A percentile compares a stretch with the other conserved stretches of the same genome.
phyloP scores from a whole-genome alignment of 1,140 invertebrate species.

The Trachymyrmex septentrionalis region DNA sequence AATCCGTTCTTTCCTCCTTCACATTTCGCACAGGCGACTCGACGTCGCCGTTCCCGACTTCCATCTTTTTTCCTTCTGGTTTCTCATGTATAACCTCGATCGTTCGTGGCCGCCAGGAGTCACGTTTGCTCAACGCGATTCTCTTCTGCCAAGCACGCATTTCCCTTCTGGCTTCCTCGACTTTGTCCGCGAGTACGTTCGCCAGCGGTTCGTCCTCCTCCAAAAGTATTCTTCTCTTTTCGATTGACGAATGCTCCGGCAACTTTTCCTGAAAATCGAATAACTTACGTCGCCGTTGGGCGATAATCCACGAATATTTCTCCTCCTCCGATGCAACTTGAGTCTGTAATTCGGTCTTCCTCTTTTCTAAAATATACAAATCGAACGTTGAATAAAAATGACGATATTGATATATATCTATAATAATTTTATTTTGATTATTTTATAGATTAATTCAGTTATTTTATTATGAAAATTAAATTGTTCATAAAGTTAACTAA shows the following conservation, averaged over 20 bases:
- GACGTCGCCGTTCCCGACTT: slow-evolving; percentile 3
- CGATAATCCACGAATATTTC: not conserved
- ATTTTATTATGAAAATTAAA: not conserved
- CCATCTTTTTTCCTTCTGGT: slow-evolving; percentile 27
- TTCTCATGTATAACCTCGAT: slow-evolving; percentile 19
- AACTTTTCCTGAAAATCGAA: slow-evolving; percentile 4
- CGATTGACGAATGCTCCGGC: not conserved
- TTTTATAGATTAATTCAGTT: not conserved
- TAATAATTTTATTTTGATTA: not conserved
- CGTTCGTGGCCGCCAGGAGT: not conserved
- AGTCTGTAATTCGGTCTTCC: not conserved
- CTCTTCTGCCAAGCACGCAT: slow-evolving; percentile 51
- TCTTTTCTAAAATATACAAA: slow-evolving; percentile 10
- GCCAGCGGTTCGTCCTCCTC: slow-evolving; percentile 15
- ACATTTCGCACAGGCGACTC: slow-evolving; percentile 5
- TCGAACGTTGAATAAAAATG: not conserved
- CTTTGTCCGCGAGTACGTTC: slow-evolving; percentile 24
- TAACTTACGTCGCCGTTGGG: not conserved
- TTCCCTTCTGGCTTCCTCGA: slow-evolving; percentile 41
- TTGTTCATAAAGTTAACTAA: slow-evolving; percentile 10
- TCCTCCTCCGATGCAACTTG: not conserved
- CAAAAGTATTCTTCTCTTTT: slow-evolving; percentile 27
- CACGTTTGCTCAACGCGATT: slow-evolving; percentile 8
- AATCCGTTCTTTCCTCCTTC: slow-evolving; percentile 27
- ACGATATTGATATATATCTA: not conserved